These are phyloP conservation scores for Eupithecia subfuscata DNA, from an alignment of 2,888 invertebrate species.

Conservation along the genomic window DNA sequence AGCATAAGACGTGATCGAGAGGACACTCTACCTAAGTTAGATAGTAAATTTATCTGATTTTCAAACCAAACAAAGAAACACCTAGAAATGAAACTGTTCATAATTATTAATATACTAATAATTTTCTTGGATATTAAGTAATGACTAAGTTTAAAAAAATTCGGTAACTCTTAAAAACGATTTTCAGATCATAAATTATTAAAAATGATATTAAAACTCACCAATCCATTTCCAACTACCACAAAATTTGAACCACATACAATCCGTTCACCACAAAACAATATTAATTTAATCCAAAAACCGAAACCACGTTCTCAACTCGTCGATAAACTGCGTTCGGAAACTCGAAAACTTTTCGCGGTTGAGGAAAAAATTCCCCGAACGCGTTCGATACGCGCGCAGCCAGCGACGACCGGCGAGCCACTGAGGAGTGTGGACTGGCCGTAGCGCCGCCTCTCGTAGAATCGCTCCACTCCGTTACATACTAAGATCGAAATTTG, in stretches of 20 bases:
- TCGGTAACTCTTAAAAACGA: background rate
- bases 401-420: constrained; percentile 61
- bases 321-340: constrained; percentile 49
- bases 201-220: constrained; percentile 40
- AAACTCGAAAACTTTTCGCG: constrained; percentile 72
- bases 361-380: constrained; percentile 38
- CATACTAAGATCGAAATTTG: constrained; percentile 82
- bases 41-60: too few species aligned
- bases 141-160: too few species aligned
- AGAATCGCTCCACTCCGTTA: constrained; percentile 74
- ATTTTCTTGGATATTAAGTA: too few species aligned
- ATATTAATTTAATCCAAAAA: constrained; percentile 20
- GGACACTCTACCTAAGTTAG: too few species aligned
- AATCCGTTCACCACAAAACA: constrained; percentile 42
- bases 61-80: too few species aligned
- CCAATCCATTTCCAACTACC: constrained; percentile 44
- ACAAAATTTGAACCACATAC: constrained; percentile 46
- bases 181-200: background rate
- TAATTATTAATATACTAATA: too few species aligned
- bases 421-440: constrained; percentile 51
- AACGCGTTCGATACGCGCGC: constrained; percentile 52
- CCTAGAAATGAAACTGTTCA: too few species aligned
- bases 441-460: constrained; percentile 40
- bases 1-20: too few species aligned
- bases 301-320: constrained; percentile 12